These are phyloP conservation scores for Molorchus minor DNA, from an alignment of 2,888 invertebrate species.

Conservation along the genomic window DNA sequence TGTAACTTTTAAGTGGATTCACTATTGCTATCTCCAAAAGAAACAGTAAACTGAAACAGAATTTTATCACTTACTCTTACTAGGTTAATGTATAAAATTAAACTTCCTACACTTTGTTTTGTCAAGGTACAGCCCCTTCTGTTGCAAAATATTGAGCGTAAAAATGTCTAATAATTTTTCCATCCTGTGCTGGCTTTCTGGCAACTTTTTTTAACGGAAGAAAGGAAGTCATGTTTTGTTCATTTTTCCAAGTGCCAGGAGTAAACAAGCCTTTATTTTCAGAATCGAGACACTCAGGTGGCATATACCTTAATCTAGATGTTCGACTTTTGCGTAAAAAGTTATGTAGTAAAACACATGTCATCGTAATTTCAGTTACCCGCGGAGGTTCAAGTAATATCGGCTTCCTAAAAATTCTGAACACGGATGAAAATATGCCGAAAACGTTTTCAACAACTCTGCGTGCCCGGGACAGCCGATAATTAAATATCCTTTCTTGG, in stretches of 20 bases:
- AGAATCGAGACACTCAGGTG: slow-evolving; percentile 15
- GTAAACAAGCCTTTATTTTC: slow-evolving; percentile 12
- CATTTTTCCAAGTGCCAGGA: slow-evolving; percentile 25
- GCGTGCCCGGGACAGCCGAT: slow-evolving; percentile 33
- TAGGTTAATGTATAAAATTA: background rate
- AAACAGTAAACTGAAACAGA: background rate
- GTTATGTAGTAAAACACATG: slow-evolving; percentile 25
- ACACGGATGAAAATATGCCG: slow-evolving; percentile 37
- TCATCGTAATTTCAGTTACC: slow-evolving; percentile 18
- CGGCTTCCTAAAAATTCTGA: slow-evolving; percentile 38
- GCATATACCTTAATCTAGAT: slow-evolving; percentile 17
- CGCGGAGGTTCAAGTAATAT: slow-evolving; percentile 20
- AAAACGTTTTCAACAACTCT: slow-evolving; percentile 37
- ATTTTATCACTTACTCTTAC: background rate
- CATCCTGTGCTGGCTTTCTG: slow-evolving; percentile 21
- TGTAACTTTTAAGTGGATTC: background rate
- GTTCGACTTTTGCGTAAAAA: slow-evolving; percentile 22
- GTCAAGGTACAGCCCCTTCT: slow-evolving; percentile 30
- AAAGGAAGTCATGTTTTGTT: slow-evolving; percentile 24
- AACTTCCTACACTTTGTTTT: slow-evolving; percentile 23
- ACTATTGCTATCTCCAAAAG: slow-evolving; percentile 12
- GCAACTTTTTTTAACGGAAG: slow-evolving; percentile 22
- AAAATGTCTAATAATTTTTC: slow-evolving; percentile 13
- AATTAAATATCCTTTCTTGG: slow-evolving; percentile 38
- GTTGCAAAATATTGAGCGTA: slow-evolving; percentile 25